Base-by-base conservation (phyloP, 1,140 invertebrate genomes). In the Parasteatoda tepidariorum region DNA sequence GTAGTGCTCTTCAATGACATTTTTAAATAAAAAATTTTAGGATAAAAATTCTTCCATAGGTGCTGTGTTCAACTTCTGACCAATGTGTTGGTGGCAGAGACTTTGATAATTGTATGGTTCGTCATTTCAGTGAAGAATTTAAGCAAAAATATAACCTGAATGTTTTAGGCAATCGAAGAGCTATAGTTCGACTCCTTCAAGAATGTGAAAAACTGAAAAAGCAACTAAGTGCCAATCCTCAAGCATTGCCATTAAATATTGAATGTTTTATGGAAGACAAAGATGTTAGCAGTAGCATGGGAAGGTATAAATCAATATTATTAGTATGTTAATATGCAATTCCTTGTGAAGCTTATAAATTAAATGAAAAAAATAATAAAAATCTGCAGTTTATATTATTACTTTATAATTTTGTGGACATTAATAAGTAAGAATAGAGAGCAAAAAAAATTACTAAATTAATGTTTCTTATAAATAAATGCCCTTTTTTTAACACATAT, bases 211-310 rank as follows among this genome's bases (percentile, higher is more conserved):
- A 98, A 89, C 87, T 99, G 13, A 99, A 99, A 89, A 99, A 99
- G 88, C 95, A 99, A 89, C 99, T 99, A 97, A 99, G 97, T 22
- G 97, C 97, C 0, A 99, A 87, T 62, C 68, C 95, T 24, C 97
- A 95, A 0, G 93, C 92, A 54, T 91, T 99, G 85, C 98, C 98
- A 0, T 90, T 99, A 18, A 96, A 96, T 89, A 98, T 99, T 87
- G 98, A 99, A 89, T 99, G 97, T 88, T 99, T 99, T 85, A 97
- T 99, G 93, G 94, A 99, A 48, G 98, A 99, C 86, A 95, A 95
- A 86, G 98, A 99, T 91, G 98, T 99, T 0, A 93, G 92, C 61
- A 75, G 71, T 33, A 38, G 31, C 26, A 22, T 75, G 6, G 71
- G 71, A 61, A 75, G 71, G 71, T 75, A 62, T 2, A 48, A 48